phyloP scores from a whole-genome alignment of 2,888 invertebrate genomes.

The Brachyopa scutellaris region DNA sequence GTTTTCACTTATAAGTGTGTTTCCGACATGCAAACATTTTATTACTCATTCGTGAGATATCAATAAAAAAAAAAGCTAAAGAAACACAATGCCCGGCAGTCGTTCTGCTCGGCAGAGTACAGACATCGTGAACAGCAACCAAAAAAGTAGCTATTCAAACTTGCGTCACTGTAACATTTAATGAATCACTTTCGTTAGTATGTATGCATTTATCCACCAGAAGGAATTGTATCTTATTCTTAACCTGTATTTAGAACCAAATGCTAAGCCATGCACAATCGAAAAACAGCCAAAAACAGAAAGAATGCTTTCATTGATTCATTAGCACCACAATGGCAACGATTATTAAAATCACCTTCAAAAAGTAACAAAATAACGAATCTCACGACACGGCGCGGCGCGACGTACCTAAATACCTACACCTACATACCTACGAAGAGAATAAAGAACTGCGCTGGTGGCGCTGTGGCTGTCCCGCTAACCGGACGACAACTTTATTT shows the following conservation, averaged over 20 bases:
- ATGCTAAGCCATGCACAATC: conserved; percentile 4
- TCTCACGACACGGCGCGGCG: not conserved
- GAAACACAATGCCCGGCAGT: not conserved
- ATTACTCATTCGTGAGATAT: conserved; percentile 22
- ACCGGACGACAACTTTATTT: conserved; percentile 62
- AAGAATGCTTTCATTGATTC: conserved; percentile 68
- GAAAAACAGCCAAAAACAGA: no score
- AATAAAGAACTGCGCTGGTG: conserved; percentile 38
- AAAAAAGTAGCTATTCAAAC: not conserved
- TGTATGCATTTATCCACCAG: not conserved
- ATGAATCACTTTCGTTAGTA: conserved; percentile 8
- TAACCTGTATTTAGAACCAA: conserved; percentile 18
- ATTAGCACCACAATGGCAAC: conserved; percentile 66
- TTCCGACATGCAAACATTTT: conserved; percentile 5
- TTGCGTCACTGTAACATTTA: not conserved
- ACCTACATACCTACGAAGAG: conserved; percentile 11
- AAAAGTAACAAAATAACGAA: conserved; percentile 57
- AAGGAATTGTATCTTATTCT: not conserved
- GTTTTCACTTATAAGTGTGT: no score
- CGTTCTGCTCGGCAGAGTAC: conserved; percentile 8
- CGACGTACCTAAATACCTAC: conserved; percentile 5
- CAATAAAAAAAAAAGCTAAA: conserved; percentile 20
- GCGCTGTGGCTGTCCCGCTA: conserved; percentile 9
- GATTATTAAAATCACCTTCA: conserved; percentile 68
- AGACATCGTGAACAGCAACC: conserved; percentile 2